A percentile compares a stretch with the other conserved stretches of the same genome.
phyloP scores from a whole-genome alignment of 2,888 invertebrate species.

The Campoletis raptor region DNA sequence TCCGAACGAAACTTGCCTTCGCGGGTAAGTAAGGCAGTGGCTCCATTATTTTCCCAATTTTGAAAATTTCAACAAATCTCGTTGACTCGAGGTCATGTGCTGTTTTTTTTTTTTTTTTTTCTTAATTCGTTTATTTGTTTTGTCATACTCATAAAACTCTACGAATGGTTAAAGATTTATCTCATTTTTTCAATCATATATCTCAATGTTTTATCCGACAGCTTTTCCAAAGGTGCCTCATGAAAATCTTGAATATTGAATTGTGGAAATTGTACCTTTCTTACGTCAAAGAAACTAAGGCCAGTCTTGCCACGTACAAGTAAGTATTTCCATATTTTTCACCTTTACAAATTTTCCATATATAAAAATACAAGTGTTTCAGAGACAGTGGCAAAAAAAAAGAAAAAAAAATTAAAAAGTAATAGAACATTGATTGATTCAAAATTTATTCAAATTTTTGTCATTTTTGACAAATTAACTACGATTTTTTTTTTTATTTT shows the following conservation, averaged over 20 bases:
- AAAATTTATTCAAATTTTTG: neutral
- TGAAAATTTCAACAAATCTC: conserved; percentile 35
- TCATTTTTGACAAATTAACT: neutral
- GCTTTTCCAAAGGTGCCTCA: conserved; percentile 98
- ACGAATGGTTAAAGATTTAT: conserved; percentile 56
- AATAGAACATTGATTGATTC: neutral
- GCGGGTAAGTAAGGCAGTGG: conserved; percentile 81
- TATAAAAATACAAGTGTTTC: neutral
- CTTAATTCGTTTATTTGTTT: conserved; percentile 22
- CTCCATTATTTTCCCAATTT: conserved; percentile 52
- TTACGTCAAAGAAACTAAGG: conserved; percentile 99
- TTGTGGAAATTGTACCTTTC: conserved; percentile 99
- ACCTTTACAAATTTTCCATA: neutral
- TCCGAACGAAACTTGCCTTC: conserved; percentile 74
- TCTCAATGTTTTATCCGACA: conserved; percentile 85
- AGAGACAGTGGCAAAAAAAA: neutral
- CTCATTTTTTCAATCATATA: conserved; percentile 63
- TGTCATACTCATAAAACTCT: conserved; percentile 28
- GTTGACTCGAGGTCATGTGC: conserved; percentile 69
- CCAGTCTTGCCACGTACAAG: conserved; percentile 96
- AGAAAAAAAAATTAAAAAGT: neutral
- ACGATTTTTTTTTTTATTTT: no score
- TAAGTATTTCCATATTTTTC: conserved; percentile 85
- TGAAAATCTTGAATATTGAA: conserved; percentile 99
- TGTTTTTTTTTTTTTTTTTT: conserved; percentile 62